Base-by-base conservation (phyloP, 1,140 invertebrate species). In the Ceratina calcarata region DNA sequence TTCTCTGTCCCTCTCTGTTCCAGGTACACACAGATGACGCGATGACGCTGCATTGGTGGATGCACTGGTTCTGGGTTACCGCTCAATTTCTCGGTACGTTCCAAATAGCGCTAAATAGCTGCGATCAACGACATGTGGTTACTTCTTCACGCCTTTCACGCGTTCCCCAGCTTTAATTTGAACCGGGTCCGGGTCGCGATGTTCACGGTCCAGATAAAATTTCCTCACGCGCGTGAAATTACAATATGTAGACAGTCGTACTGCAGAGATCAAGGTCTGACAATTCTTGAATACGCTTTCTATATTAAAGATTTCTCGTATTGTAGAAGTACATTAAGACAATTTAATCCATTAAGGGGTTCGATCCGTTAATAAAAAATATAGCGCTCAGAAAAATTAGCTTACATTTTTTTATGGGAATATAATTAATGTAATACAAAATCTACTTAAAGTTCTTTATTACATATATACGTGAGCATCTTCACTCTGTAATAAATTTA, bases 11-110 rank as follows among this genome's bases (percentile, higher is more conserved):
- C 76, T 77, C 78, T 77, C 74, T 72, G 83, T 85, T 84, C 76
- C 85, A 88, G 86, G 78, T 84, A 85, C 37, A 85, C 82, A 67
- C 88, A 85, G 78, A 93, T 93, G 91, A 91, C 92, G 94, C 94
- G 94, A 95, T 95, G 95, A 95, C 95, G 93, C 93, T 95, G 82
- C 94, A 95, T 91, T 95, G 94, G 94, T 95, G 95, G 94, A 95
- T 94, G 92, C 95, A 95, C 90, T 95, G 95, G 95, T 95, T 95
- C 90, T 95, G 95, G 95, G 94, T 95, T 93, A 95, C 95, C 86
- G 89, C 89, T 81, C 89, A 91, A 83, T 87, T 93, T 81, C 89
- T 88, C 80, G 89, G 93, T 94, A 88, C 93, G 91, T 92, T 80
- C 60, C 69, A 37, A 61, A 68, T 58, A 32, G 37, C 92, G 70